Conservation (phyloP, 2,797 vertebrate species). For the Thunnus albacares region DNA sequence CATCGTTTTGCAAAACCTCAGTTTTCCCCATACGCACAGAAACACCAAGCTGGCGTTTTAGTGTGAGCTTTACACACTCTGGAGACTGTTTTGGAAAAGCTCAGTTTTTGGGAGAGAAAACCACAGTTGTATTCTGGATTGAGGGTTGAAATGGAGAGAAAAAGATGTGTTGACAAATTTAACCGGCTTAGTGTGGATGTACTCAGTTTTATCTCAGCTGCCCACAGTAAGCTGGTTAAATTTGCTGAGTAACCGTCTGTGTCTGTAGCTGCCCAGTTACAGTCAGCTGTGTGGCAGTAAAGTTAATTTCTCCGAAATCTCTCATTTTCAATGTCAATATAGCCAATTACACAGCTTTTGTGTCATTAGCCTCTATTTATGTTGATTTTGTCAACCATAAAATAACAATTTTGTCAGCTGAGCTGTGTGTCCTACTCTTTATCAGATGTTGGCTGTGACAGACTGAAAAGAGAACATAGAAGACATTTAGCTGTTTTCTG, state of each 20-base stretch:
- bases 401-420: background rate
- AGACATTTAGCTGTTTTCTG: background rate
- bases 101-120: background rate
- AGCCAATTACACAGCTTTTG: background rate
- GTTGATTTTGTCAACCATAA: background rate
- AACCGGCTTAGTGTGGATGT: background rate
- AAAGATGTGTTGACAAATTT: background rate
- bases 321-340: background rate
- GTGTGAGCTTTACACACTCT: background rate
- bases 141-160: background rate
- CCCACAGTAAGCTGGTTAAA: background rate
- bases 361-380: background rate
- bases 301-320: background rate
- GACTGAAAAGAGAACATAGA: background rate
- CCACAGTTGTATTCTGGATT: background rate
- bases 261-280: background rate
- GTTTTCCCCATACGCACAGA: too few relatives aligned
- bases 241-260: background rate
- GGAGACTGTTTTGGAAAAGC: background rate
- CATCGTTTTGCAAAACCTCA: background rate
- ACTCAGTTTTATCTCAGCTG: background rate
- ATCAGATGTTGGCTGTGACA: background rate
- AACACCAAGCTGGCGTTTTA: background rate
- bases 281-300: background rate
- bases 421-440: background rate